Evolutionary conservation across 1,140 invertebrate species (phyloP).

Genomic region (Drosophila aff.): DNA sequence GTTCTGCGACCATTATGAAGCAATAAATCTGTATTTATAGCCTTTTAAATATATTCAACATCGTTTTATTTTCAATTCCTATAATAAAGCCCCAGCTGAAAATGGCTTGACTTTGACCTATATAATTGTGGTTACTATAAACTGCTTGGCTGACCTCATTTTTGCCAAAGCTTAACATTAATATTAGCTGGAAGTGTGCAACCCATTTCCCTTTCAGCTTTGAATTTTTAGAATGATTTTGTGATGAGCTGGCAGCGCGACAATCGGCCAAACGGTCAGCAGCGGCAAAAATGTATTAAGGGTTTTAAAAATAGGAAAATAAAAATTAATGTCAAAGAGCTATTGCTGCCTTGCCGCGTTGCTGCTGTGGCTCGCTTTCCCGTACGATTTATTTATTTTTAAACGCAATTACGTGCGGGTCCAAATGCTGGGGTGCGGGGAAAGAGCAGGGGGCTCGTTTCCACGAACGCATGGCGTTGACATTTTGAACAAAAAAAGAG

Average conservation of each 20-base stretch:
- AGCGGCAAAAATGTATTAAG: conserved; percentile 49
- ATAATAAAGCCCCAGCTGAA: neutral
- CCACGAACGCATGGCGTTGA: conserved; percentile 46
- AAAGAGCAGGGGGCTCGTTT: conserved; percentile 20
- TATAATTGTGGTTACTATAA: neutral
- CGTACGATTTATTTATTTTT: conserved; percentile 74
- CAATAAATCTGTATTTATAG: conserved; percentile 3
- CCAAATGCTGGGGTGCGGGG: conserved; percentile 4
- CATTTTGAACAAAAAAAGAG: conserved; percentile 44
- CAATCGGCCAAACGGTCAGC: conserved; percentile 32
- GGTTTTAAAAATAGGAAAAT: conserved; percentile 68
- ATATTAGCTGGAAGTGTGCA: neutral
- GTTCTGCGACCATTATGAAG: neutral
- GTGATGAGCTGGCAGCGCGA: conserved; percentile 28
- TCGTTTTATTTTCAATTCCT: neutral
- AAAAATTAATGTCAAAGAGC: conserved; percentile 69
- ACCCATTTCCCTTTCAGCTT: conserved; percentile 1
- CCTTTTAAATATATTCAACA: neutral
- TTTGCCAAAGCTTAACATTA: conserved; percentile 3
- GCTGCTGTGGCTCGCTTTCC: conserved; percentile 13
- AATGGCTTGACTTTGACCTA: conserved; percentile 34
- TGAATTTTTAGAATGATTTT: conserved; percentile 13
- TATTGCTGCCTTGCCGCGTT: conserved; percentile 35
- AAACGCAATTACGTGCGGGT: conserved; percentile 72
- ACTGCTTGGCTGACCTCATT: conserved; percentile 20